These are phyloP conservation scores for Plodia interpunctella DNA, from an alignment of 1,140 invertebrate genomes.

Conservation along the genomic window DNA sequence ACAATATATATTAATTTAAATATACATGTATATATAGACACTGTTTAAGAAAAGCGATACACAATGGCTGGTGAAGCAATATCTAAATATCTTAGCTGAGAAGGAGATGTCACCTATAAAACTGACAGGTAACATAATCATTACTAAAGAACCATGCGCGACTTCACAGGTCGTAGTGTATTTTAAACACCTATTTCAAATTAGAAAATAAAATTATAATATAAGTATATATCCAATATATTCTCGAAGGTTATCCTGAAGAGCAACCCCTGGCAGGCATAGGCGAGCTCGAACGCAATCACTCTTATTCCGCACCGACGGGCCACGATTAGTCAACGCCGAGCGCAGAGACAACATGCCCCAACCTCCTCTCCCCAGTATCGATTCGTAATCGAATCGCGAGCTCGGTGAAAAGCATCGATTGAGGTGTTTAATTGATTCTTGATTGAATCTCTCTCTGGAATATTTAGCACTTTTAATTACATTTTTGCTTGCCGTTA, in stretches of 20 bases:
- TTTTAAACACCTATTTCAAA: conserved; percentile 30
- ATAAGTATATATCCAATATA: too few species aligned
- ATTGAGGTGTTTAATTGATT: conserved; percentile 17
- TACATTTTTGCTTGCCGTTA: too few species aligned
- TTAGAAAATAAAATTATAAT: too few species aligned
- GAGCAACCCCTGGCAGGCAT: conserved; percentile 39
- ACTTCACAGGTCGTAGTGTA: too few species aligned
- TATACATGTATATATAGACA: too few species aligned
- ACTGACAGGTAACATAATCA: too few species aligned
- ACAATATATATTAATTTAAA: too few species aligned
- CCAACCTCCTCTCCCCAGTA: conserved; percentile 49
- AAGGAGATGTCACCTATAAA: too few species aligned
- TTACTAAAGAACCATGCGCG: too few species aligned
- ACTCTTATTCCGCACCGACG: conserved; percentile 74
- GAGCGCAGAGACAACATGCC: conserved; percentile 64
- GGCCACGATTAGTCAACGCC: conserved; percentile 73
- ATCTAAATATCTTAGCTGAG: too few species aligned
- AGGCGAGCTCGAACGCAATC: conserved; percentile 62
- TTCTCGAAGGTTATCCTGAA: neutral
- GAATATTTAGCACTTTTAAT: neutral
- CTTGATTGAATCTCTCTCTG: neutral
- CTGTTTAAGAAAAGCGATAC: too few species aligned
- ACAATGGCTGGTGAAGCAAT: too few species aligned
- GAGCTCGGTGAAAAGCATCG: conserved; percentile 32
- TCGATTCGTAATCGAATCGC: conserved; percentile 69